Percentiles rank a stretch among this genome's conserved stretches.
phyloP scores from a whole-genome alignment of 2,113 vertebrate species.

The Lagenorhynchus albirostris region DNA sequence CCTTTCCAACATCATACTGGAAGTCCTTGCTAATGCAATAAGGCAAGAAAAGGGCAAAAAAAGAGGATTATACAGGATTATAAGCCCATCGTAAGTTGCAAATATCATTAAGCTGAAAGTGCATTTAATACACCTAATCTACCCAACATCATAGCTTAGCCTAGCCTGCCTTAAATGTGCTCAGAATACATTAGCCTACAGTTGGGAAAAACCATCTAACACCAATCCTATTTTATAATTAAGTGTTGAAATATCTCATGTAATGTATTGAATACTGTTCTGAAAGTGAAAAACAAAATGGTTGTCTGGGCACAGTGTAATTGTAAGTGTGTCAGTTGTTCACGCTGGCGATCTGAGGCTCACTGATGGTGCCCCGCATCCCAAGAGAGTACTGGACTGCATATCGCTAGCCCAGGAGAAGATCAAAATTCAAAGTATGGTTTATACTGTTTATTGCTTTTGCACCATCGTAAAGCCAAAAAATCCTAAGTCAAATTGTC shows the following conservation, averaged over 20 bases:
- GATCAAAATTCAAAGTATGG: neutral
- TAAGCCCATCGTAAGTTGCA: neutral
- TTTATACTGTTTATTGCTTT: neutral
- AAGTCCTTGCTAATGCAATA: too few relatives aligned
- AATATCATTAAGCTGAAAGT: neutral
- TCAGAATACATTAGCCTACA: neutral
- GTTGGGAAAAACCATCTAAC: neutral
- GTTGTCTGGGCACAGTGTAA: accelerated
- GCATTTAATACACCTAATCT: neutral
- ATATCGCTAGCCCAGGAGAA: neutral
- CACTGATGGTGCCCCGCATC: neutral
- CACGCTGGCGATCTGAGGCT: too few relatives aligned
- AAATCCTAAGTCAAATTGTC: neutral
- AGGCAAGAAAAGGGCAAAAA: neutral
- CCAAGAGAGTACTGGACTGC: neutral
- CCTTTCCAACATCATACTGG: neutral
- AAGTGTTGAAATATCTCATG: neutral
- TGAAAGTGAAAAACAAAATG: neutral
- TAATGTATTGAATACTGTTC: too few relatives aligned
- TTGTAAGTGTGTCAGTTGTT: accelerated
- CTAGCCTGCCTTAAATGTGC: neutral
- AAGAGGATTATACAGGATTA: neutral
- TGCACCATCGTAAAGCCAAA: neutral
- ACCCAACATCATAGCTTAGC: neutral
- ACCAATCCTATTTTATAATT: accelerated